phyloP scores from a whole-genome alignment of 2,797 vertebrate species.

The Tapirus indicus region DNA sequence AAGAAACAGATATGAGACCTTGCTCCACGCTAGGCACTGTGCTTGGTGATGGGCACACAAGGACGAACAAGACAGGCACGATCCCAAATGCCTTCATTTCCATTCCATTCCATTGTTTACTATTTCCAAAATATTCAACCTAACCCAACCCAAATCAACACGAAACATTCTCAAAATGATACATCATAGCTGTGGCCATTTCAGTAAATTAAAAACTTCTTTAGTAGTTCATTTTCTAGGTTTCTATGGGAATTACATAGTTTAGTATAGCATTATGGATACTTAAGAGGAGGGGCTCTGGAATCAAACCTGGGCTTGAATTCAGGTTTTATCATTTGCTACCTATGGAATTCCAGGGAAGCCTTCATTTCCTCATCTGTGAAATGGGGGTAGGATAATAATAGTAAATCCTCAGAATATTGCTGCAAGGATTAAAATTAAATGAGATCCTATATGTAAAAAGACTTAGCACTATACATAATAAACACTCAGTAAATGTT shows the following conservation, averaged over 20 bases:
- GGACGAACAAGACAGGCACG: neutral
- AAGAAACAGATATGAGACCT: neutral
- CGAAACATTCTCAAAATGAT: slow-evolving; percentile 38
- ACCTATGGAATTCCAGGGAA: neutral
- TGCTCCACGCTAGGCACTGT: neutral
- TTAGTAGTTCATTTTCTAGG: slow-evolving; percentile 62
- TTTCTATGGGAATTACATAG: slow-evolving; percentile 69
- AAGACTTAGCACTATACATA: neutral
- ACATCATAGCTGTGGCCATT: slow-evolving; percentile 24
- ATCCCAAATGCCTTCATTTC: neutral
- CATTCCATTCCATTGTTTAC: neutral
- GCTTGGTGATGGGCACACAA: neutral
- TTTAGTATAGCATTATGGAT: slow-evolving; percentile 66
- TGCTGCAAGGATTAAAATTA: slow-evolving; percentile 64
- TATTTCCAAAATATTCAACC: slow-evolving; percentile 43
- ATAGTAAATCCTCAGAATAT: slow-evolving; percentile 50
- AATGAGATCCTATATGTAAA: slow-evolving; percentile 36
- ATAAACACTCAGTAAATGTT: neutral
- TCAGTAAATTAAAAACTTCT: slow-evolving; percentile 75
- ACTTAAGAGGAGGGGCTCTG: neutral
- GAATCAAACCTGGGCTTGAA: slow-evolving; percentile 43
- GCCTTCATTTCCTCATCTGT: slow-evolving; percentile 30
- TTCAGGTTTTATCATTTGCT: neutral
- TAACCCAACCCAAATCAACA: slow-evolving; percentile 65
- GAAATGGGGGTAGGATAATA: slow-evolving; percentile 30